A percentile compares a stretch with the other conserved stretches of the same genome.
Evolutionary conservation across 1,140 invertebrate species (phyloP).

Genomic region (Battus philenor): DNA sequence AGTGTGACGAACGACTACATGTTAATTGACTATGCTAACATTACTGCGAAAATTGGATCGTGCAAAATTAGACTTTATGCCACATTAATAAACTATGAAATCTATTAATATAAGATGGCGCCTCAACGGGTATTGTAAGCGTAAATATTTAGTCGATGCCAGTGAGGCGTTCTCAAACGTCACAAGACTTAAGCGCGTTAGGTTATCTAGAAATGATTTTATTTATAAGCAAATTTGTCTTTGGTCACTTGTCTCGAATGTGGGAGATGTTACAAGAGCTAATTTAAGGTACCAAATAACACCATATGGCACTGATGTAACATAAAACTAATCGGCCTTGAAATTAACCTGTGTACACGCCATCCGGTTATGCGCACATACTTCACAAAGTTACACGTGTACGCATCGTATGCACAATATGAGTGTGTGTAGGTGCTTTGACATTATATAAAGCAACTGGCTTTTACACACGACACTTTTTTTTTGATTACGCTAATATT

Average conservation of each 20-base stretch:
- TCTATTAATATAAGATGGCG: conserved; percentile 20
- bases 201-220: conserved; percentile 4
- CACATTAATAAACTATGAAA: conserved; percentile 23
- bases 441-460: too few species aligned
- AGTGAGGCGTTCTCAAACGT: conserved; percentile 45
- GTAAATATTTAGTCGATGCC: conserved; percentile 68
- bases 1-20: conserved; percentile 44
- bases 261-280: not conserved
- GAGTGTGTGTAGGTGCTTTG: conserved; percentile 4
- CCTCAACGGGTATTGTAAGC: conserved; percentile 61
- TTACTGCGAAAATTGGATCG: conserved; percentile 23
- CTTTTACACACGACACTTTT: too few species aligned
- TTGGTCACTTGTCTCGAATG: too few species aligned
- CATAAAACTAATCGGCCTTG: conserved; percentile 4
- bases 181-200: not conserved
- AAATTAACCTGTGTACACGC: not conserved
- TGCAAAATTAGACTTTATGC: conserved; percentile 40
- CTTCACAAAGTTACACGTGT: not conserved
- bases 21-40: conserved; percentile 62
- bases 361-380: not conserved
- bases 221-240: too few species aligned
- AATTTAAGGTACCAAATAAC: conserved; percentile 1
- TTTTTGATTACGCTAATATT: too few species aligned
- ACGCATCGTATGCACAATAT: not conserved
- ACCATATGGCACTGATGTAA: conserved; percentile 11